phyloP scores from a whole-genome alignment of 2,888 invertebrate genomes.

The Perithous albicinctus region DNA sequence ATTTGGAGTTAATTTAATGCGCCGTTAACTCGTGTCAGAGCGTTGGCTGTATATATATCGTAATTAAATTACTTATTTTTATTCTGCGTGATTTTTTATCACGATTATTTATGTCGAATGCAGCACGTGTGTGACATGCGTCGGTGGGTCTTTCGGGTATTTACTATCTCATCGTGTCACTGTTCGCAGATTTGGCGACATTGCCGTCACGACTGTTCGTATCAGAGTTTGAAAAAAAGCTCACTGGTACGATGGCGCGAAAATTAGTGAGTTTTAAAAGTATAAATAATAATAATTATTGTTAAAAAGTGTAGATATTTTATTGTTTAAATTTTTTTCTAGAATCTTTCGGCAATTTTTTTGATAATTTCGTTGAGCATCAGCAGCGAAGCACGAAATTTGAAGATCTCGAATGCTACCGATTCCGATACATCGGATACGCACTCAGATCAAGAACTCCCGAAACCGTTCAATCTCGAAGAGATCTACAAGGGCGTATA shows the following conservation, averaged over 20 bases:
- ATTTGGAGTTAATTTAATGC: no score
- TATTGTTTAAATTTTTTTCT: slow-evolving; percentile 9
- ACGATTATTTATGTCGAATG: background rate
- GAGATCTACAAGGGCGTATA: slow-evolving; percentile 82
- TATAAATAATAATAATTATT: background rate
- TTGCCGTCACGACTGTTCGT: background rate
- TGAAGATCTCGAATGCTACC: slow-evolving; percentile 57
- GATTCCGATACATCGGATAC: slow-evolving; percentile 22
- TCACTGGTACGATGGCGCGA: slow-evolving; percentile 20
- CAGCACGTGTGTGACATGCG: background rate
- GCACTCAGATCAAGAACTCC: slow-evolving; percentile 20
- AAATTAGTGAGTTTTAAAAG: slow-evolving; percentile 50
- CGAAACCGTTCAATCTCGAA: slow-evolving; percentile 80
- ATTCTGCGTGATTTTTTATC: background rate
- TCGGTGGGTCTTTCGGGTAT: background rate
- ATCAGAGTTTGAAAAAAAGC: background rate
- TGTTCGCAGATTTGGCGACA: slow-evolving; percentile 9
- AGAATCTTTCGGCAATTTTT: slow-evolving; percentile 9
- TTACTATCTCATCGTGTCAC: background rate
- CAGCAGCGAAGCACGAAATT: slow-evolving; percentile 47
- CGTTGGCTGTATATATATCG: background rate
- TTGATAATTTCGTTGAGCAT: slow-evolving; percentile 6
- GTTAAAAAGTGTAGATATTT: background rate
- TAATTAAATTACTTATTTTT: background rate
- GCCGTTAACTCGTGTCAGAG: no score